Evolutionary conservation across 2,797 vertebrate species (phyloP).

Genomic region (Columba guinea): DNA sequence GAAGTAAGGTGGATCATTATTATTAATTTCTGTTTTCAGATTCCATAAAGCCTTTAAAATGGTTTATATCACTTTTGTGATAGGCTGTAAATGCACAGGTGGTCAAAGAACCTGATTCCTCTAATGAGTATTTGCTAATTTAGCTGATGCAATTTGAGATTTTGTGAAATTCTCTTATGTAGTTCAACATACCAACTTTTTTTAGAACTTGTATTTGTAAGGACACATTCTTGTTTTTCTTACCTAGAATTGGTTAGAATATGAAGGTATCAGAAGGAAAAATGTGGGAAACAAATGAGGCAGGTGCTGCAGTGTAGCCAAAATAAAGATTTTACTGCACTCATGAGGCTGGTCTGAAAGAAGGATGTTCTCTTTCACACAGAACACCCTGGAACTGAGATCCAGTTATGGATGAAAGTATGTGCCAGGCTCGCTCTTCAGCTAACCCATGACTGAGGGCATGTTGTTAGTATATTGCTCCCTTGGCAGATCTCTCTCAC

Average conservation of each 20-base stretch:
- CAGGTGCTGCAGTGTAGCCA: not conserved
- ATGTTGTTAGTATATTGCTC: not conserved
- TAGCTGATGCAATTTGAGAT: not conserved
- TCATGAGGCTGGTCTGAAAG: not conserved
- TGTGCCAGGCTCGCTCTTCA: not conserved
- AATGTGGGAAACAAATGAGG: not conserved
- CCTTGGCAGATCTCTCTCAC: not conserved
- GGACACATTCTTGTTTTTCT: not conserved
- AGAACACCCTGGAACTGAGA: not conserved
- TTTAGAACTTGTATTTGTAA: not conserved
- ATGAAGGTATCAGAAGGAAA: accelerated
- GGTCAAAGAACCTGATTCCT: not conserved
- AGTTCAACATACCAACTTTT: not conserved
- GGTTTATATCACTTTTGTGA: not conserved
- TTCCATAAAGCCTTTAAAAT: not conserved
- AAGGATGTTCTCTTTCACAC: not conserved
- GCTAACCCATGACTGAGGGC: not conserved
- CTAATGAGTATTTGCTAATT: not conserved
- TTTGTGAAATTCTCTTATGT: not conserved
- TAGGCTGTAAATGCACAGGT: not conserved
- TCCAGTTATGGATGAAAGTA: not conserved
- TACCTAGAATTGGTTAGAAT: too few relatives aligned
- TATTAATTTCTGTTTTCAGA: not conserved
- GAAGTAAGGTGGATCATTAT: not conserved
- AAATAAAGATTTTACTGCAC: not conserved